Conservation (phyloP, 2,888 invertebrate genomes). For the Caradrina kadenii region DNA sequence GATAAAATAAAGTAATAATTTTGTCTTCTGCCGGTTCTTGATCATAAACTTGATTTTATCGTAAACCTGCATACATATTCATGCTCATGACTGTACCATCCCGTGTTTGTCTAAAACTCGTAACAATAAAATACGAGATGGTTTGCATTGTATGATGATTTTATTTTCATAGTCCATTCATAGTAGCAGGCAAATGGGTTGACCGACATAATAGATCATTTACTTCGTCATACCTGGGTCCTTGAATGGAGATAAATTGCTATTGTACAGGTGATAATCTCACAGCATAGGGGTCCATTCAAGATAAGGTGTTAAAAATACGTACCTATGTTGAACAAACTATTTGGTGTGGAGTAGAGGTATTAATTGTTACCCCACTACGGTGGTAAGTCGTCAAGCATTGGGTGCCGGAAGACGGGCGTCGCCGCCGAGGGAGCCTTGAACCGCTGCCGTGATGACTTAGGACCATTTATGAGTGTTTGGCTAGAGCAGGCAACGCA, state of each 20-base stretch:
- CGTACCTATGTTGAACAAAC: no score
- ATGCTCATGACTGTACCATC: not conserved
- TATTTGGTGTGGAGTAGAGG: not conserved
- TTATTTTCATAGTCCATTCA: conserved; percentile 44
- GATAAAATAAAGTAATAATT: no score
- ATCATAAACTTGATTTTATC: no score
- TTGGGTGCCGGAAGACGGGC: no score
- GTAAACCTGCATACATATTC: no score
- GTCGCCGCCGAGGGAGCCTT: no score
- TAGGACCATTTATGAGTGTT: no score
- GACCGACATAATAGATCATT: conserved; percentile 39
- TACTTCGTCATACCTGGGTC: conserved; percentile 29
- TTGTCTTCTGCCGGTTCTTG: no score
- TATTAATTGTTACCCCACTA: no score
- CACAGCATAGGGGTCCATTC: conserved; percentile 33
- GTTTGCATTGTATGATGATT: conserved; percentile 48
- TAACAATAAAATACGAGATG: conserved; percentile 38
- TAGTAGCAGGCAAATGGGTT: not conserved
- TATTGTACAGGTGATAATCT: conserved; percentile 44
- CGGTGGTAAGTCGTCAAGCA: no score
- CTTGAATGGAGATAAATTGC: conserved; percentile 21
- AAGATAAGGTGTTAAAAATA: conserved; percentile 1
- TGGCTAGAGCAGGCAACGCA: no score
- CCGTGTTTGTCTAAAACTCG: conserved; percentile 25
- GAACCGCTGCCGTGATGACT: no score